Evolutionary conservation across 2,113 vertebrate species (phyloP).

Genomic region (Ictalurus punctatus): DNA sequence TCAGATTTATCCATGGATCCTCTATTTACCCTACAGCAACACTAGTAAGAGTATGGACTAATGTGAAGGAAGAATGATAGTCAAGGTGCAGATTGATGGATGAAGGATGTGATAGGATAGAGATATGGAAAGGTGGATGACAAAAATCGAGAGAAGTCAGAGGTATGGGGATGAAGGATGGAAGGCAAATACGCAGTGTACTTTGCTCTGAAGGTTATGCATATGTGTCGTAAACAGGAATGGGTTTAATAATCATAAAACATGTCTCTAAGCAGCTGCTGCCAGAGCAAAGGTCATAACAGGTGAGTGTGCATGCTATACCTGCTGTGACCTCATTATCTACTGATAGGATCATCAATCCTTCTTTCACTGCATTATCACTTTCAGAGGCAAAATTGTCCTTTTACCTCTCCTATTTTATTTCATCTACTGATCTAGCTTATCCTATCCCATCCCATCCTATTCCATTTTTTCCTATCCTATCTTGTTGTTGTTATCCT

Average conservation of each 20-base stretch:
- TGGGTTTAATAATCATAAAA: neutral
- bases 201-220: slow-evolving; percentile 20
- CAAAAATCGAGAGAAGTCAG: neutral
- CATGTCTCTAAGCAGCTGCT: slow-evolving; percentile 6
- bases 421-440: neutral
- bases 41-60: neutral
- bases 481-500: neutral
- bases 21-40: neutral
- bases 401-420: neutral
- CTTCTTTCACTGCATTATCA: neutral
- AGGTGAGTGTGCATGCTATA: slow-evolving; percentile 14
- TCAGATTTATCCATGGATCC: slow-evolving; percentile 33
- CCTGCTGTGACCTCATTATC: slow-evolving; percentile 12
- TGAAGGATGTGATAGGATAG: neutral
- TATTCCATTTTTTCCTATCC: neutral
- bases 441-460: neutral
- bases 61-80: neutral
- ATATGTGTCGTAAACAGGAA: neutral
- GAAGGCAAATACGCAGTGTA: neutral
- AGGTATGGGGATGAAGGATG: neutral
- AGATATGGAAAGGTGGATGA: slow-evolving; percentile 9
- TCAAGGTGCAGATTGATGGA: neutral
- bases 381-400: neutral
- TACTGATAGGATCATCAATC: neutral
- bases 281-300: neutral